Percentiles rank a stretch among this genome's conserved stretches.
Conservation (phyloP, 1,140 invertebrate species). For the Batillaria attramentaria region DNA sequence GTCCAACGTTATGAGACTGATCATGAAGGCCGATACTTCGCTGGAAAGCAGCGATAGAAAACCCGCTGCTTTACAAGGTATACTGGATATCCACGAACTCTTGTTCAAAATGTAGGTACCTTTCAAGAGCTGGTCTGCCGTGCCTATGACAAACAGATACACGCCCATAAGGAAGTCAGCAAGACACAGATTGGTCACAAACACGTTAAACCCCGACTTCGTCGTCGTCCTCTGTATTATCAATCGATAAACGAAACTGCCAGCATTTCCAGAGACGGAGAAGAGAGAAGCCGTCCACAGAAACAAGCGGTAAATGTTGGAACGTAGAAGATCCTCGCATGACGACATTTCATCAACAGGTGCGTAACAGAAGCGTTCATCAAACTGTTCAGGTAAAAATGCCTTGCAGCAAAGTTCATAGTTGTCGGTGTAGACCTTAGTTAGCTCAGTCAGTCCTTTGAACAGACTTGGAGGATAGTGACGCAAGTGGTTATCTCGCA, state of each 20-base stretch:
- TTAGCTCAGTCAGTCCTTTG: conserved; percentile 4
- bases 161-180: conserved; percentile 36
- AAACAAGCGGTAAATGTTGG: conserved; percentile 32
- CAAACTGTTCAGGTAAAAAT: conserved; percentile 29
- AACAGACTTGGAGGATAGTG: conserved; percentile 35
- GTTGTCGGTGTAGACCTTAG: conserved; percentile 33
- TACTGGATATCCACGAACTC: conserved; percentile 50
- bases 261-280: conserved; percentile 46
- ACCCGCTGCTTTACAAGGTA: conserved; percentile 51
- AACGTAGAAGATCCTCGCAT: conserved; percentile 45
- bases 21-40: too few relatives aligned
- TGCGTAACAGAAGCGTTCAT: conserved; percentile 19
- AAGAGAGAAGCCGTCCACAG: conserved; percentile 47
- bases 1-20: too few relatives aligned
- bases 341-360: conserved; percentile 48
- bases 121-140: conserved; percentile 25
- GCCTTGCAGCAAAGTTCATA: conserved; percentile 45
- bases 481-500: conserved; percentile 25
- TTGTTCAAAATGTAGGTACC: conserved; percentile 51
- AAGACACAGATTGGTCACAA: conserved; percentile 48
- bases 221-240: conserved; percentile 23
- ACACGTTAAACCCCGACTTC: conserved; percentile 42
- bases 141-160: conserved; percentile 30
- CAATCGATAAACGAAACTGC: conserved; percentile 26
- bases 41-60: too few relatives aligned